A percentile compares a stretch with the other conserved stretches of the same genome.
Conservation (phyloP, 2,888 invertebrate genomes). For the Hylaea fasciaria region DNA sequence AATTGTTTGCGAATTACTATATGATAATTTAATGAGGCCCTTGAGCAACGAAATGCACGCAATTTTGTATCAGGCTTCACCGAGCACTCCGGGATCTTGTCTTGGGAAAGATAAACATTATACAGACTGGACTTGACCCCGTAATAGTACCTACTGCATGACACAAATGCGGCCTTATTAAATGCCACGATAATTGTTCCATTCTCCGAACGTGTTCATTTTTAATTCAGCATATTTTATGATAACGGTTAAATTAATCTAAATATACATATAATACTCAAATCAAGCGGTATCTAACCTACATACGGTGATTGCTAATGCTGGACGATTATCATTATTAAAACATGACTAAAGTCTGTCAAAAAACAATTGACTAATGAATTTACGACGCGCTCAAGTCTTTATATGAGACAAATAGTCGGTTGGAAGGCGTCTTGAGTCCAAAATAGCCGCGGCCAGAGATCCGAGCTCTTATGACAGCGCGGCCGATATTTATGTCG, state of each 20-base stretch:
- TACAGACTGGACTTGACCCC: conserved; percentile 46
- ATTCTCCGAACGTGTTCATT: conserved; percentile 5
- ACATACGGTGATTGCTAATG: neutral
- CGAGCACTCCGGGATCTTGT: neutral
- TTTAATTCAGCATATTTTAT: conserved; percentile 4
- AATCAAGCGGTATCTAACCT: neutral
- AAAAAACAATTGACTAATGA: conserved; percentile 35
- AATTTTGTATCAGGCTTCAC: conserved; percentile 55
- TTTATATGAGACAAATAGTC: conserved; percentile 44
- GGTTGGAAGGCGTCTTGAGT: conserved; percentile 55
- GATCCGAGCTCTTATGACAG: conserved; percentile 78
- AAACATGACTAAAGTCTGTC: conserved; percentile 8
- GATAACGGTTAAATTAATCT: conserved; percentile 2
- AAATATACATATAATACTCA: conserved; percentile 1
- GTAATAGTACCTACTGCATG: conserved; percentile 44
- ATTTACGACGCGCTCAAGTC: conserved; percentile 39
- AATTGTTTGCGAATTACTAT: conserved; percentile 73
- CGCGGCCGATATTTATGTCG: conserved; percentile 82
- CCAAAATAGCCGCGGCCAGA: conserved; percentile 78
- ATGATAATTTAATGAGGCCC: conserved; percentile 70
- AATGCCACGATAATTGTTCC: conserved; percentile 41
- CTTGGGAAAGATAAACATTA: conserved; percentile 61
- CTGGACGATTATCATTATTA: conserved; percentile 1
- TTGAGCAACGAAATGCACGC: conserved; percentile 73
- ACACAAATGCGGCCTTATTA: conserved; percentile 59